Conservation (phyloP, 1,140 invertebrate species). For the Papilio dardanus region DNA sequence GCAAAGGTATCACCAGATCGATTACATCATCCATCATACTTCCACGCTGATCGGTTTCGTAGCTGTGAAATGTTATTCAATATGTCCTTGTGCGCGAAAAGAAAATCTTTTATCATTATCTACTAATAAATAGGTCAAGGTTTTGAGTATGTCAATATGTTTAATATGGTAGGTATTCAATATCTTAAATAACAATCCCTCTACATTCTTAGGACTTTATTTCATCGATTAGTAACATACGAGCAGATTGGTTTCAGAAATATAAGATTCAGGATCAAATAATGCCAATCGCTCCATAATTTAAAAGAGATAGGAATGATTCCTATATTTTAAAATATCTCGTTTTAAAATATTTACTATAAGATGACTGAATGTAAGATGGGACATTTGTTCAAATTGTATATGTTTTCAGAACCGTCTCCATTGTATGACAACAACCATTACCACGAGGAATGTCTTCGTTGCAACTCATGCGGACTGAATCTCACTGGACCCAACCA, state of each 20-base stretch:
- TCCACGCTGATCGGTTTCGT: constrained; percentile 1
- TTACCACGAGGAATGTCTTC: constrained; percentile 97
- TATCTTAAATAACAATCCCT: no score
- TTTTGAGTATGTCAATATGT: not conserved
- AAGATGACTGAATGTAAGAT: not conserved
- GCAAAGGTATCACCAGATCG: constrained; percentile 18
- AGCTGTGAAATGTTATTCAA: constrained; percentile 26
- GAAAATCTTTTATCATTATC: constrained; percentile 12
- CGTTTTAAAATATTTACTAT: not conserved
- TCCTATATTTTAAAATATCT: no score
- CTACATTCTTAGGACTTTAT: no score
- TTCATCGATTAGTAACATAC: no score
- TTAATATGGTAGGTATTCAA: no score
- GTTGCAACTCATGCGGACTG: constrained; percentile 96
- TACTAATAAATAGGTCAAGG: not conserved
- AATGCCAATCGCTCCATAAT: no score
- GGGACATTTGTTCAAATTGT: not conserved
- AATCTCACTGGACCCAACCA: constrained; percentile 96
- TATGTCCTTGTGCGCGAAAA: not conserved
- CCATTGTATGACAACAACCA: constrained; percentile 96
- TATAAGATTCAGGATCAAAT: no score
- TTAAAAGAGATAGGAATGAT: no score
- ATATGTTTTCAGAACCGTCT: constrained; percentile 89
- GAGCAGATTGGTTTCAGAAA: no score
- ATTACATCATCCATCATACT: constrained; percentile 36